Percentiles rank a stretch among this genome's conserved stretches.
Evolutionary conservation across 2,113 vertebrate genomes (phyloP).

Genomic region (Chaenocephalus aceratus): DNA sequence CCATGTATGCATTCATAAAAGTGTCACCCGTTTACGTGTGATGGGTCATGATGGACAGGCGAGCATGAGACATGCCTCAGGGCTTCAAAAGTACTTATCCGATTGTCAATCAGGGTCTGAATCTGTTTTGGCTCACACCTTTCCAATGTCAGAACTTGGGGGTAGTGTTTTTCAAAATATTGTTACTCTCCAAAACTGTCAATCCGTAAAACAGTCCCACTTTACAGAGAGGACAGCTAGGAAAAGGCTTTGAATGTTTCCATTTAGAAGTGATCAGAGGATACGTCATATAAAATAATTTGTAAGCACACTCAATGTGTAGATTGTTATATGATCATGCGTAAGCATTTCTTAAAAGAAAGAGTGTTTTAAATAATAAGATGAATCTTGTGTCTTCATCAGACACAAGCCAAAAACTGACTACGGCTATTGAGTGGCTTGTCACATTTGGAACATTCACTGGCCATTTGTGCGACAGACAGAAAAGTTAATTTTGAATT

Average conservation of each 20-base stretch:
- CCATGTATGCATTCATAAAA: conserved; percentile 34
- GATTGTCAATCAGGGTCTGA: neutral
- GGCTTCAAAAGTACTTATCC: neutral
- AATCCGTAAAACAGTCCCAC: too few relatives aligned
- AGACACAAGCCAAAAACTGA: too few relatives aligned
- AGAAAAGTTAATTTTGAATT: too few relatives aligned
- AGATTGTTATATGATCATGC: neutral
- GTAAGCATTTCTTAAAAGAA: neutral
- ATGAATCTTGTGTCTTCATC: too few relatives aligned
- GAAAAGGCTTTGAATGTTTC: too few relatives aligned
- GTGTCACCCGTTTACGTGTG: conserved; percentile 26
- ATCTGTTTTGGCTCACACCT: neutral
- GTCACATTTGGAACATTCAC: too few relatives aligned
- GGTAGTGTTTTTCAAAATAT: neutral
- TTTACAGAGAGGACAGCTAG: neutral
- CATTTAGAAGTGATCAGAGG: neutral
- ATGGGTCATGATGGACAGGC: neutral
- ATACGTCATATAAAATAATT: neutral
- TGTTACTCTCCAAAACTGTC: neutral
- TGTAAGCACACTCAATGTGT: neutral
- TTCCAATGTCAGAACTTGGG: neutral
- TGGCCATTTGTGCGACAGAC: too few relatives aligned
- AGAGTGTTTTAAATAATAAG: neutral
- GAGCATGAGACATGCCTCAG: neutral
- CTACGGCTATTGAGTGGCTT: too few relatives aligned